Evolutionary conservation across 1,140 invertebrate species (phyloP).

Genomic region (Drosophila triauraria): DNA sequence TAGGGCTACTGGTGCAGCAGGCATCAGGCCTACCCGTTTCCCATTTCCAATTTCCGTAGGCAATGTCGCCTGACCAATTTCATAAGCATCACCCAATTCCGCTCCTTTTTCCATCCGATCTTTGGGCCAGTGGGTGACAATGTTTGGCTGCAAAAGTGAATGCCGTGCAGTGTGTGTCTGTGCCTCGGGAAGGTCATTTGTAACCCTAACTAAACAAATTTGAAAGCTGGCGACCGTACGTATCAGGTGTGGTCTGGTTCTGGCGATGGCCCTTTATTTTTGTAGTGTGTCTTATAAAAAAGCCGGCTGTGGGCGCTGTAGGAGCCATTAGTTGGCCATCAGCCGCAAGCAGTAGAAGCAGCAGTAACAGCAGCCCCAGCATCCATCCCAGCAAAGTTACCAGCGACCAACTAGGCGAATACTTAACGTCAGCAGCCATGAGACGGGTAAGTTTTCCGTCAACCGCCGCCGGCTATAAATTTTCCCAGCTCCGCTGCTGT

Average conservation of each 20-base stretch:
- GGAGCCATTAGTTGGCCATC: conserved; percentile 65
- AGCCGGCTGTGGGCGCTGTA: conserved; percentile 31
- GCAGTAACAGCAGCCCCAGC: conserved; percentile 13
- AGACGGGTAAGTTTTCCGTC: conserved; percentile 70
- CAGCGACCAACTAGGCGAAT: conserved; percentile 67
- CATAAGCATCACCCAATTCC: conserved; percentile 24
- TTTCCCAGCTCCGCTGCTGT: conserved; percentile 16
- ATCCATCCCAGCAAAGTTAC: conserved; percentile 51
- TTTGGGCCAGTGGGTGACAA: conserved; percentile 52
- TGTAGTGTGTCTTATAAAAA: conserved; percentile 62
- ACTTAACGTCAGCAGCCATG: conserved; percentile 71
- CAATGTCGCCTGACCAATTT: conserved; percentile 50
- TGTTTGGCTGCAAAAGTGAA: conserved; percentile 64
- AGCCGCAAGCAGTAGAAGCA: conserved; percentile 31
- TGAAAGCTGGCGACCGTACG: conserved; percentile 66
- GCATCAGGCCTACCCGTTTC: background rate
- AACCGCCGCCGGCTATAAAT: conserved; percentile 63
- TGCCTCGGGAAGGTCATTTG: conserved; percentile 70
- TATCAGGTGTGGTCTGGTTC: conserved; percentile 75
- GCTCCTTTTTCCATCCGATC: background rate
- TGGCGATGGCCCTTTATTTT: conserved; percentile 57
- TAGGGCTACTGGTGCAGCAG: conserved; percentile 18
- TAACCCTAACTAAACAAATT: conserved; percentile 82
- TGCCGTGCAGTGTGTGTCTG: conserved; percentile 44
- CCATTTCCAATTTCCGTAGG: conserved; percentile 73